These are phyloP conservation scores for Spodoptera litura DNA, from an alignment of 1,140 invertebrate species.

Conservation along the genomic window DNA sequence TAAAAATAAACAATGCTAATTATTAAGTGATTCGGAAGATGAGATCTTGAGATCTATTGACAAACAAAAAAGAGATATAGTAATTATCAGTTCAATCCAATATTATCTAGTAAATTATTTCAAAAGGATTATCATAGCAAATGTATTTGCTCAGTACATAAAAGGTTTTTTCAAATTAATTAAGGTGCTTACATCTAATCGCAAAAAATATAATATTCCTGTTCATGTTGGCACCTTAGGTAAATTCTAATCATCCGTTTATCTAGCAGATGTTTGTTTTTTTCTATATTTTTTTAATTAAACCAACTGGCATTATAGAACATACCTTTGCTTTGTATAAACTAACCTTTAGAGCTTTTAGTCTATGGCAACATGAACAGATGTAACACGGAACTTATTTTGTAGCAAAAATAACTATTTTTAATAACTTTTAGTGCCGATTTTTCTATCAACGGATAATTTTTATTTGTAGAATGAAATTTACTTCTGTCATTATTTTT, in stretches of 20 bases:
- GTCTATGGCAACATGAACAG: slow-evolving; percentile 18
- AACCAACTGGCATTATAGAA: background rate
- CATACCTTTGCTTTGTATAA: slow-evolving; percentile 27
- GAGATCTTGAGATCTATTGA: too few species aligned
- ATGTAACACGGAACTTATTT: slow-evolving; percentile 17
- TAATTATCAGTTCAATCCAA: too few species aligned
- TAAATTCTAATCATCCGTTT: slow-evolving; percentile 19
- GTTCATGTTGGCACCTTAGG: slow-evolving; percentile 11
- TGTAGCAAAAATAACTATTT: background rate
- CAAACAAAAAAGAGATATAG: too few species aligned
- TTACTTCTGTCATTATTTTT: too few species aligned
- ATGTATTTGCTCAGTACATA: too few species aligned
- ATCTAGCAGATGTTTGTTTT: slow-evolving; percentile 28
- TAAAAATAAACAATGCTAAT: too few species aligned
- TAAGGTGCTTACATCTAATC: background rate
- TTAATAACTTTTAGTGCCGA: too few species aligned
- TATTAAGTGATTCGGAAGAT: too few species aligned
- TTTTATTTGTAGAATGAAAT: too few species aligned
- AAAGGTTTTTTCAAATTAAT: background rate
- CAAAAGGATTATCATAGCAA: too few species aligned
- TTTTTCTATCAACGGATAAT: too few species aligned
- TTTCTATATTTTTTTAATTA: slow-evolving; percentile 31
- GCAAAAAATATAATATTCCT: slow-evolving; percentile 11
- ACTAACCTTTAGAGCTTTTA: slow-evolving; percentile 28
- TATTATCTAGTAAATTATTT: too few species aligned